Evolutionary conservation across 2,113 vertebrate genomes (phyloP), one percentile per base, ranked within the genome.

Genomic region (Sinocyclocheilus anshuiensis): DNA sequence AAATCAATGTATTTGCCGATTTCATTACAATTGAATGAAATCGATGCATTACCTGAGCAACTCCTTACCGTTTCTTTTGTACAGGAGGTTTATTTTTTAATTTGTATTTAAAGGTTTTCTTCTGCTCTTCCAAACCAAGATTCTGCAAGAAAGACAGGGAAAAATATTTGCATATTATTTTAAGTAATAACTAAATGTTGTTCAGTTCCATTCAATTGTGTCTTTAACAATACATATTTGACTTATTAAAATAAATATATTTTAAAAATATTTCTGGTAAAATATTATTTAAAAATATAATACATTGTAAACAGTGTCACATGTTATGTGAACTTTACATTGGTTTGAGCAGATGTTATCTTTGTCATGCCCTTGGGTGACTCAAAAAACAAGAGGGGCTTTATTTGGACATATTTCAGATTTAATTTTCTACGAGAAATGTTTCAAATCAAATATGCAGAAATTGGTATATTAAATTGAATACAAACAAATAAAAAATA

Each of bases 31-130:
- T 82, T 53, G 0, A 29, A 42, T 42, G 15, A 61, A 77, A 63
- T 65, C 0, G 2, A 12, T 18, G 67, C 18, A 39, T 84, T 89
- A 89, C 89, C 89, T 78, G 67, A 67, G 71, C 72, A 72, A 81
- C 20, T 39, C n/a, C 29, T 29, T n/a, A 50, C 82, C 65, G 59
- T 22, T 77, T 75, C 72, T 77, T 77, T 72, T 77, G 57, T 81
- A 80, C 24, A 86, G 78, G 48, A 84, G 78, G 36, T 79, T 39
- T 79, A 26, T 48, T n/a, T 33, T 81, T 79, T 8, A 63, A 33
- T 76, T 50, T 9, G 12, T 18, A 36, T 36, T 67, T 36, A 75
- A 77, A 50, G 29, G 11, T 75, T 84, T 76, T 83, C 71, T 83
- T 81, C 48, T 71, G 61, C 65, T 77, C 50, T 26, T 63, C 83